phyloP scores from a whole-genome alignment of 2,797 vertebrate species.

The Arremon aurantiirostris region DNA sequence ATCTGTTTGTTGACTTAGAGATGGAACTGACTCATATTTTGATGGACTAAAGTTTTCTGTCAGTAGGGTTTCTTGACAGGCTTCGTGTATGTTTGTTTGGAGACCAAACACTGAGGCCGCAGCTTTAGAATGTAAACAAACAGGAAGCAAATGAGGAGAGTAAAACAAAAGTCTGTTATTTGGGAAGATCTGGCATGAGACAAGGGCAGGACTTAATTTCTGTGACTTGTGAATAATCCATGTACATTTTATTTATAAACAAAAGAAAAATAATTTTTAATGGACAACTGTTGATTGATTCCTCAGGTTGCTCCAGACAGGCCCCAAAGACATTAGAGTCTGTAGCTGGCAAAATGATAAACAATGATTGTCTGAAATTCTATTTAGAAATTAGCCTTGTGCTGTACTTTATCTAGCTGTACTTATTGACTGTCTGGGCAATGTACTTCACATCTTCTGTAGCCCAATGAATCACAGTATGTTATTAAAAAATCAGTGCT shows the following conservation, averaged over 20 bases:
- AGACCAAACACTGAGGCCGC: background rate
- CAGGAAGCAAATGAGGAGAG: background rate
- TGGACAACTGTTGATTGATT: background rate
- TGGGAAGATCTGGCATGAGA: background rate
- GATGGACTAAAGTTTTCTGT: background rate
- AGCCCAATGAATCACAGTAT: constrained; percentile 2
- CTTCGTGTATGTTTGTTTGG: background rate
- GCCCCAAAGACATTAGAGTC: constrained; percentile 17
- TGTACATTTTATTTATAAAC: constrained; percentile 25
- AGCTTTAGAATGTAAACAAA: background rate
- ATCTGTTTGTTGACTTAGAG: background rate
- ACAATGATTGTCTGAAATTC: constrained; percentile 31
- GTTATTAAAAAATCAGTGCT: constrained; percentile 35
- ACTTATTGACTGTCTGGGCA: constrained; percentile 33
- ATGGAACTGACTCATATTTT: background rate
- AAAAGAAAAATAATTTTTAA: constrained; percentile 16
- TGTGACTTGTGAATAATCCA: background rate
- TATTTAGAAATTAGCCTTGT: constrained; percentile 47
- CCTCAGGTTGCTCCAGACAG: background rate
- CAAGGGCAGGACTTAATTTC: background rate
- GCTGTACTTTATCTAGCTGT: constrained; percentile 10
- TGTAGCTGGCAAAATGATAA: constrained; percentile 47
- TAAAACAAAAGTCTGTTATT: background rate
- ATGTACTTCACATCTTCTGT: constrained; percentile 10
- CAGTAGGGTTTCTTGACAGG: background rate